Evolutionary conservation across 2,797 vertebrate genomes (phyloP).

Genomic region (Antrozous pallidus): DNA sequence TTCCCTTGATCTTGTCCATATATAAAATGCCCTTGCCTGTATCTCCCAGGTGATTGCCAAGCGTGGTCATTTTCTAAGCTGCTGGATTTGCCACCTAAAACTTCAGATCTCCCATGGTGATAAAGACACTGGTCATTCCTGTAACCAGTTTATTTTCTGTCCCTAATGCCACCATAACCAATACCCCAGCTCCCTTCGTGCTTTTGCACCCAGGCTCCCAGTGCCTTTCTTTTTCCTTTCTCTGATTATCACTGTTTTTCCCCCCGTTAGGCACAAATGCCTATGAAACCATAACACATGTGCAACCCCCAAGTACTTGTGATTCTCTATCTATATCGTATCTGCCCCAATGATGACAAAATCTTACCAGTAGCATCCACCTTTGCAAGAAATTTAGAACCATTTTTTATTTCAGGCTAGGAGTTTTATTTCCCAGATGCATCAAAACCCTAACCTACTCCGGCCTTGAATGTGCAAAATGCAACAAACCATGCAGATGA

Average conservation of each 20-base stretch:
- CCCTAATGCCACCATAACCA: neutral
- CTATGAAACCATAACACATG: rapidly evolving
- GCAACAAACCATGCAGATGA: neutral
- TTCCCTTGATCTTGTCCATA: neutral
- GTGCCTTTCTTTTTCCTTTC: neutral
- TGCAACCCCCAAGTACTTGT: rapidly evolving
- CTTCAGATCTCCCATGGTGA: neutral
- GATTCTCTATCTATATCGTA: neutral
- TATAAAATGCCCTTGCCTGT: neutral
- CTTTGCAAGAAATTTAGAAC: neutral
- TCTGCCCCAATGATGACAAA: neutral
- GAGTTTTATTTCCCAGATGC: neutral
- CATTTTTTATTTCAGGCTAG: neutral
- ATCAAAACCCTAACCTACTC: neutral
- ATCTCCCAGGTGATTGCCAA: neutral
- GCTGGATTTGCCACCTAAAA: neutral
- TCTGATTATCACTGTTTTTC: neutral
- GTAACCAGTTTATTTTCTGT: neutral
- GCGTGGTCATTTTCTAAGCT: neutral
- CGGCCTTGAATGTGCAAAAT: neutral
- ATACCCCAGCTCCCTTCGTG: neutral
- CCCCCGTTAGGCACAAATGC: neutral
- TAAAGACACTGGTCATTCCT: neutral
- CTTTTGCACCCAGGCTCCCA: neutral
- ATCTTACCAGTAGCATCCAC: neutral